Evolutionary conservation across 2,888 invertebrate species (phyloP).

Genomic region (Disparrhopalites patrizii): DNA sequence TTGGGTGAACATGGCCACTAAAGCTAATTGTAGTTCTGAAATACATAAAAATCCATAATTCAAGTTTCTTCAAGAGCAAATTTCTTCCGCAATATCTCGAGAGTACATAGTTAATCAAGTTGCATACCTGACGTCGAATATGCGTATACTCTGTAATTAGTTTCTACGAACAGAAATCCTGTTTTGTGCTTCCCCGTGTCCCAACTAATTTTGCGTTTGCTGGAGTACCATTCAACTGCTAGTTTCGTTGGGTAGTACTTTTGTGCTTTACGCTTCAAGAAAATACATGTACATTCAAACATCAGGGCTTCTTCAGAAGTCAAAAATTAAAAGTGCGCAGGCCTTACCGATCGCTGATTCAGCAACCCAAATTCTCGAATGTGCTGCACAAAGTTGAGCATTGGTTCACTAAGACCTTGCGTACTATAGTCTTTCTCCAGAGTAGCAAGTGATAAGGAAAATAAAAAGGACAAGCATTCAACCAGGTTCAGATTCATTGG

Average conservation of each 20-base stretch:
- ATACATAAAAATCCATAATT: conserved; percentile 3
- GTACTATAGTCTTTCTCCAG: conserved; percentile 95
- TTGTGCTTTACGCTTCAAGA: conserved; percentile 71
- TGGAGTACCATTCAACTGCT: conserved; percentile 77
- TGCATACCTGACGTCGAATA: conserved; percentile 72
- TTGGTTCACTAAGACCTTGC: conserved; percentile 77
- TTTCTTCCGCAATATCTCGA: too few species aligned
- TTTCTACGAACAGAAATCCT: conserved; percentile 92
- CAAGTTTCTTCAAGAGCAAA: background rate
- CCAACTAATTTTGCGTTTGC: conserved; percentile 53
- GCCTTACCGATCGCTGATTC: conserved; percentile 81
- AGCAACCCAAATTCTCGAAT: conserved; percentile 95
- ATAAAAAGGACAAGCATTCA: conserved; percentile 91
- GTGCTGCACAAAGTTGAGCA: conserved; percentile 88
- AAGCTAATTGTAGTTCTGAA: conserved; percentile 45
- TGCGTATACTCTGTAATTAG: conserved; percentile 92
- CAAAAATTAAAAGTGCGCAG: background rate
- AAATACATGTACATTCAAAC: background rate
- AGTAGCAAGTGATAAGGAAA: conserved; percentile 91
- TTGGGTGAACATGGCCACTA: conserved; percentile 48
- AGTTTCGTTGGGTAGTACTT: conserved; percentile 92
- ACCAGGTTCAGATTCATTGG: conserved; percentile 79
- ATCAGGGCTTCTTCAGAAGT: background rate
- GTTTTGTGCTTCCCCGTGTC: conserved; percentile 47
- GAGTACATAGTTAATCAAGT: background rate